Conservation (phyloP, 2,797 vertebrate genomes). For the Threskiornis aethiopicus region DNA sequence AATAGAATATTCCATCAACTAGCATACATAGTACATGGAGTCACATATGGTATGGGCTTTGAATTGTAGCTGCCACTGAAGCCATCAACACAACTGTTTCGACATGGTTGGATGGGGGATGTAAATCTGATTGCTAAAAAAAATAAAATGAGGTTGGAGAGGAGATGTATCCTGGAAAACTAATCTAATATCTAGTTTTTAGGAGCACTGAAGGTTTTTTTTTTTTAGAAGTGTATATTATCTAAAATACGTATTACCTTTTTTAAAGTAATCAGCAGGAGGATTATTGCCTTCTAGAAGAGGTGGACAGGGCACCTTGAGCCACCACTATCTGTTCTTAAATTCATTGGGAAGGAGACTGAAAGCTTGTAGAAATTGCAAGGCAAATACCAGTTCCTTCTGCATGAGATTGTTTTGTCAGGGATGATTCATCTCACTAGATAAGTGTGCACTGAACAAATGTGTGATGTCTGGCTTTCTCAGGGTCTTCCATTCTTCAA, state of each 20-base stretch:
- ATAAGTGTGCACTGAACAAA: not conserved
- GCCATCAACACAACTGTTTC: not conserved
- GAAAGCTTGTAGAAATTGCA: not conserved
- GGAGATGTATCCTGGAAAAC: not conserved
- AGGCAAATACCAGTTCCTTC: not conserved
- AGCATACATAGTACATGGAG: not conserved
- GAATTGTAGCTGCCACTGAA: not conserved
- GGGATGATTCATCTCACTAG: not conserved
- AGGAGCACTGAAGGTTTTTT: not conserved
- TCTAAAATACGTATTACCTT: not conserved
- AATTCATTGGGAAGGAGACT: not conserved
- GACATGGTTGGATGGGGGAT: not conserved
- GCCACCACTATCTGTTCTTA: not conserved
- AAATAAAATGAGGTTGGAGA: not conserved
- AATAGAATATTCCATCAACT: not conserved
- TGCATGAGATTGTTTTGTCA: not conserved
- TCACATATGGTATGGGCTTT: not conserved
- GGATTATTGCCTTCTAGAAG: not conserved
- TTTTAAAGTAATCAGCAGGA: not conserved
- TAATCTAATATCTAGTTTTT: not conserved
- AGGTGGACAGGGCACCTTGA: not conserved
- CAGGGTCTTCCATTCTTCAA: not conserved
- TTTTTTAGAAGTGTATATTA: not conserved
- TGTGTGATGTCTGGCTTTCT: not conserved
- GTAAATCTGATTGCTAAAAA: not conserved